Evolutionary conservation across 37 sponge, comb jelly and placozoan genomes (phyloP).

Genomic region (Diacarnus erythraeanus): DNA sequence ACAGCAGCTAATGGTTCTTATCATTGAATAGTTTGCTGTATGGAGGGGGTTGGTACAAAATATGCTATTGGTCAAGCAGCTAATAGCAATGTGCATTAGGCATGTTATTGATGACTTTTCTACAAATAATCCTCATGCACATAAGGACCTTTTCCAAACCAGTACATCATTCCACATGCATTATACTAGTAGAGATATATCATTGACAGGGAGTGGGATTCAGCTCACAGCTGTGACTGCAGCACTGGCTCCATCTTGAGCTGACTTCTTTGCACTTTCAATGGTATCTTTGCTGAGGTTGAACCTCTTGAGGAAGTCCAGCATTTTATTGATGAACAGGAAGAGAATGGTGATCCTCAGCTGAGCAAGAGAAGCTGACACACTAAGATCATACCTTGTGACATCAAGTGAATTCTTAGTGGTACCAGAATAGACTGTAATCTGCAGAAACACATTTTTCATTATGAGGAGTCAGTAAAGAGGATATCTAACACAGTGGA

Average conservation of each 20-base stretch:
- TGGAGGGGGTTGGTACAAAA: too few relatives aligned
- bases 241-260: slow-evolving; percentile 17
- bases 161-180: background rate
- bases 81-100: too few relatives aligned
- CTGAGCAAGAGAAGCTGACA: slow-evolving; percentile 18
- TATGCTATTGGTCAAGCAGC: too few relatives aligned
- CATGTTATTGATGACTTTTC: too few relatives aligned
- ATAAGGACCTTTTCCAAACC: background rate
- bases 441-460: too few relatives aligned
- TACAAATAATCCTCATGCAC: background rate
- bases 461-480: too few relatives aligned
- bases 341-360: slow-evolving; percentile 30
- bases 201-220: background rate
- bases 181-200: background rate
- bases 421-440: background rate
- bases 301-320: slow-evolving; percentile 21
- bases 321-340: slow-evolving; percentile 36
- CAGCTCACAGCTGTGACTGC: slow-evolving; percentile 35
- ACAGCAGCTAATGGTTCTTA: too few relatives aligned
- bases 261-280: slow-evolving; percentile 34
- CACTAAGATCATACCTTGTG: slow-evolving; percentile 25
- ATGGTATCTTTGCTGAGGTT: slow-evolving; percentile 13
- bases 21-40: too few relatives aligned
- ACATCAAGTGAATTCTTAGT: slow-evolving; percentile 18
- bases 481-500: too few relatives aligned